Evolutionary conservation across 2,888 invertebrate genomes (phyloP).

Genomic region (Drosophila atripex): DNA sequence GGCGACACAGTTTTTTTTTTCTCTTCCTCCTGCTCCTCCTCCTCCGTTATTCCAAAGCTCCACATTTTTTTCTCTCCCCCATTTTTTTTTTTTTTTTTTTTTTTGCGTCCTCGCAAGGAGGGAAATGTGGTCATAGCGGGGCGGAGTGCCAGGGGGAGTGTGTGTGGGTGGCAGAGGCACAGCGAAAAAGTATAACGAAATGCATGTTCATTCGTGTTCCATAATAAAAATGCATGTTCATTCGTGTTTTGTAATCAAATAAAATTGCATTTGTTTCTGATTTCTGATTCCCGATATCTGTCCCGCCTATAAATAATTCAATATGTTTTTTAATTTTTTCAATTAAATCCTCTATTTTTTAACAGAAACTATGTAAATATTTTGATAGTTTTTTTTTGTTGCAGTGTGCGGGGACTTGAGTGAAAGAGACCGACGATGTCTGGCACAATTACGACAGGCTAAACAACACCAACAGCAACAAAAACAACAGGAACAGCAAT

Average conservation of each 20-base stretch:
- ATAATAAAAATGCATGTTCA: neutral
- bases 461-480: no score
- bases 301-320: neutral
- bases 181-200: neutral
- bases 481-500: slow-evolving; percentile 19
- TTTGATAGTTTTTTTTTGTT: neutral
- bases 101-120: slow-evolving; percentile 32
- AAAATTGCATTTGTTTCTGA: neutral
- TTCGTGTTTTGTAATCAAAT: neutral
- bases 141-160: neutral
- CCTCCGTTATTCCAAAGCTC: neutral
- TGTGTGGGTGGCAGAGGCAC: neutral
- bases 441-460: slow-evolving; percentile 47
- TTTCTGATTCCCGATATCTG: neutral
- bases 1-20: slow-evolving; percentile 47
- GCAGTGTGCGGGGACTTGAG: slow-evolving; percentile 9
- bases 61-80: neutral
- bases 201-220: neutral
- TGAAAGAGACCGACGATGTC: slow-evolving; percentile 36
- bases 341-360: neutral
- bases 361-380: no score
- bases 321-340: neutral
- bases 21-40: neutral
- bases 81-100: slow-evolving; percentile 14
- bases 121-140: slow-evolving; percentile 23